phyloP scores from a whole-genome alignment of 2,888 invertebrate genomes.

The Caenorhabditis sinica region DNA sequence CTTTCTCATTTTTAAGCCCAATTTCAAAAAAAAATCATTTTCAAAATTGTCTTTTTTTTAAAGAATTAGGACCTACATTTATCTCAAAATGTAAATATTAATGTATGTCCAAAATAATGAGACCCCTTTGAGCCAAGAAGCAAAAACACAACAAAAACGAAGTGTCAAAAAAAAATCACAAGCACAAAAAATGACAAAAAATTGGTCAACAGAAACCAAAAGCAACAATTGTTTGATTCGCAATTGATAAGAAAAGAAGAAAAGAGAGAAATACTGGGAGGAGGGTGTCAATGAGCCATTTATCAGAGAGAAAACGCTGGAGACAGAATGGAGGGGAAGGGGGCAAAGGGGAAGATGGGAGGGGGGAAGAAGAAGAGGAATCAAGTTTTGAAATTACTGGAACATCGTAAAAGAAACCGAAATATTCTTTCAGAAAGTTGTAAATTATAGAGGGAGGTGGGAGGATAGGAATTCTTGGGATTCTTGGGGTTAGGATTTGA shows the following conservation, averaged over 20 bases:
- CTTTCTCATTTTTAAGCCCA: too few species aligned
- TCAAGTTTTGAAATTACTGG: conserved; percentile 27
- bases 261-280: background rate
- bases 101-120: too few species aligned
- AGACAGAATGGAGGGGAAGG: conserved; percentile 12
- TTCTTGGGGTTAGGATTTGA: background rate
- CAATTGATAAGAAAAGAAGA: conserved; percentile 31
- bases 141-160: too few species aligned
- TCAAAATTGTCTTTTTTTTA: too few species aligned
- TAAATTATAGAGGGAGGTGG: conserved; percentile 14
- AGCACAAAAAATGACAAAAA: background rate
- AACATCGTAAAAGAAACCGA: conserved; percentile 26
- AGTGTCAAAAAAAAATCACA: background rate
- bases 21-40: too few species aligned
- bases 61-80: too few species aligned
- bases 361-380: background rate
- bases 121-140: too few species aligned
- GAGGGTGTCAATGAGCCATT: conserved; percentile 47
- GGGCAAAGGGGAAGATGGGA: background rate
- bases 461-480: background rate
- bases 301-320: conserved; percentile 22
- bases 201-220: conserved; percentile 7
- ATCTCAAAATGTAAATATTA: too few species aligned
- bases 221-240: conserved; percentile 32
- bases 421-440: background rate